These are phyloP conservation scores for Fundulus diaphanus DNA, from an alignment of 2,797 vertebrate genomes.

Conservation along the genomic window DNA sequence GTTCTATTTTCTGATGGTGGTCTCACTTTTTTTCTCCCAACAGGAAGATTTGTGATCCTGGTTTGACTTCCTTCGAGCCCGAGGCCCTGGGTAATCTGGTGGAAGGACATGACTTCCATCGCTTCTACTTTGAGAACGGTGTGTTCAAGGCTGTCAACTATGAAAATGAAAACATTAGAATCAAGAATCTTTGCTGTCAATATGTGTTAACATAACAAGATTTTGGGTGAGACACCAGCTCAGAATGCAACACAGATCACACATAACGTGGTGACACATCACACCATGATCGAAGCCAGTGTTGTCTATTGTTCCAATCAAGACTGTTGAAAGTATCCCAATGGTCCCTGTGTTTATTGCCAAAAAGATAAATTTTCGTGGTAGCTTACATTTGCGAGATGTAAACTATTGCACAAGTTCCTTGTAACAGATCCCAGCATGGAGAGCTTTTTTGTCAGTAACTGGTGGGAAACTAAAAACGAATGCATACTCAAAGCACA, in stretches of 20 bases:
- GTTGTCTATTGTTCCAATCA: not conserved
- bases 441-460: not conserved
- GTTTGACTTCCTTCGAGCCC: conserved; percentile 94
- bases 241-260: too few species aligned
- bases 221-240: too few species aligned
- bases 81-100: conserved; percentile 96
- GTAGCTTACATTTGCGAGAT: not conserved
- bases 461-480: not conserved
- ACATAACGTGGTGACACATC: too few species aligned
- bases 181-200: too few species aligned
- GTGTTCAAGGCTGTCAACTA: conserved; percentile 28
- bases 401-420: not conserved
- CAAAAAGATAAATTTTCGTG: not conserved
- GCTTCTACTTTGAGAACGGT: conserved; percentile 98
- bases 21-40: conserved; percentile 6
- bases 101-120: conserved; percentile 96
- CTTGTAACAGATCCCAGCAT: not conserved
- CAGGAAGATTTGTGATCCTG: conserved; percentile 94
- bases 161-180: not conserved
- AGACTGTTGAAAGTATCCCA: not conserved
- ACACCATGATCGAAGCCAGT: not conserved
- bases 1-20: conserved; percentile 6
- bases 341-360: not conserved
- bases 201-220: too few species aligned
- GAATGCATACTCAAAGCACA: not conserved